Conservation (phyloP, 53 echinoderm and acorn worm genomes). For the Paelopatides confundens region DNA sequence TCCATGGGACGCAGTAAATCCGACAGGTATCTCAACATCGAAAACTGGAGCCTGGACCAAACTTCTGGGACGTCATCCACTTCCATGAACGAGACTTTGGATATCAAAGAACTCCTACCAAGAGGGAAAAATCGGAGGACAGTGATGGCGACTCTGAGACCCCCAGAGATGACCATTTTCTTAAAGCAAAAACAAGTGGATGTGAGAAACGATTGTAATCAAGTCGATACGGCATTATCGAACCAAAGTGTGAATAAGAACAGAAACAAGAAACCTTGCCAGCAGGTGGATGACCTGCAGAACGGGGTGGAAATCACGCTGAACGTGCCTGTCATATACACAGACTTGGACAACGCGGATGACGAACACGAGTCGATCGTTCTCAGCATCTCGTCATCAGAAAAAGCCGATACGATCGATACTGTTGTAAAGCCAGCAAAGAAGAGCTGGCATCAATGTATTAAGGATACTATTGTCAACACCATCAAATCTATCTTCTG, state of each 20-base stretch:
- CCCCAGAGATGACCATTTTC: slow-evolving; percentile 29
- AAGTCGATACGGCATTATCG: background rate
- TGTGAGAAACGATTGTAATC: background rate
- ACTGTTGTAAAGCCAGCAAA: background rate
- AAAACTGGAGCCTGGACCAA: slow-evolving; percentile 39
- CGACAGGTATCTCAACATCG: slow-evolving; percentile 36
- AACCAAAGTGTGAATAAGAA: background rate
- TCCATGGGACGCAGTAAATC: slow-evolving; percentile 29
- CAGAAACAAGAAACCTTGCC: background rate
- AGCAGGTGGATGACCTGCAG: background rate
- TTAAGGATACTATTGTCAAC: background rate
- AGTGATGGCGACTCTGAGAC: background rate
- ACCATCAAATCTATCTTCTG: slow-evolving; percentile 31
- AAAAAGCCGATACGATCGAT: background rate
- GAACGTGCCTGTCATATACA: background rate
- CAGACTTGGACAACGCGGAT: slow-evolving; percentile 2
- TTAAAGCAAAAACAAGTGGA: background rate
- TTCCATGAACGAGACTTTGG: slow-evolving; percentile 18
- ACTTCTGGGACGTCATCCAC: slow-evolving; percentile 26
- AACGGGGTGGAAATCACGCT: background rate
- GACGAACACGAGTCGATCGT: background rate
- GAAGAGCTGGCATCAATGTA: slow-evolving; percentile 44
- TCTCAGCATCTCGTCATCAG: slow-evolving; percentile 12
- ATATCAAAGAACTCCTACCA: background rate
- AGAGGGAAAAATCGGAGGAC: background rate